Conservation (phyloP, 2,113 vertebrate genomes). For the Bubalus kerabau region DNA sequence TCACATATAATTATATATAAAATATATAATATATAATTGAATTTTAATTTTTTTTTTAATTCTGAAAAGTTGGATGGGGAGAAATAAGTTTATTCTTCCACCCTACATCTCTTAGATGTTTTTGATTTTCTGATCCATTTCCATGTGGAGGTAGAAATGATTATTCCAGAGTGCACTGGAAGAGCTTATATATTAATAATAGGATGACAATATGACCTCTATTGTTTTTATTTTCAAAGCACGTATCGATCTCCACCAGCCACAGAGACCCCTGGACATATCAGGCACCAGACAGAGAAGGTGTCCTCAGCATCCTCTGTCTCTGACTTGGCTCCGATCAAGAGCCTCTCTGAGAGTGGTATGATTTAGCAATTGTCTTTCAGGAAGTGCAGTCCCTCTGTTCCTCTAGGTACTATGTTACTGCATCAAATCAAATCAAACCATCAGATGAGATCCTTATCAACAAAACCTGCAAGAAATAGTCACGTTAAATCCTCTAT, state of each 20-base stretch:
- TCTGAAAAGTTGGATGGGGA: neutral
- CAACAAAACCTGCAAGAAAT: neutral
- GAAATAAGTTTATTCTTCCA: neutral
- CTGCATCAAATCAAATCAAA: neutral
- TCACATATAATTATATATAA: neutral
- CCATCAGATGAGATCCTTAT: neutral
- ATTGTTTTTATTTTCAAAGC: constrained; percentile 20
- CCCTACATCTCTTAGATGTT: neutral
- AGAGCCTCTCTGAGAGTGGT: neutral
- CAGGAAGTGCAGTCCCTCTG: neutral
- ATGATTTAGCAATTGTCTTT: neutral
- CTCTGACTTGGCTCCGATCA: neutral
- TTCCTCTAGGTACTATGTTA: neutral
- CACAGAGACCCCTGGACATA: neutral
- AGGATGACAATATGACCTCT: neutral
- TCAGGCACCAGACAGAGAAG: neutral
- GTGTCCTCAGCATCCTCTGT: neutral
- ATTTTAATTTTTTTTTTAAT: neutral
- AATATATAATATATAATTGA: neutral
- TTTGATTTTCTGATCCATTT: neutral
- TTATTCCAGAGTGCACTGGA: neutral
- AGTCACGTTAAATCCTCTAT: neutral
- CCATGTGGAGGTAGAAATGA: neutral
- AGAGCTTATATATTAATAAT: constrained; percentile 5
- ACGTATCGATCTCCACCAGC: neutral